Base-by-base conservation (phyloP, 2,797 vertebrate genomes). In the Cephalopachus bancanus region DNA sequence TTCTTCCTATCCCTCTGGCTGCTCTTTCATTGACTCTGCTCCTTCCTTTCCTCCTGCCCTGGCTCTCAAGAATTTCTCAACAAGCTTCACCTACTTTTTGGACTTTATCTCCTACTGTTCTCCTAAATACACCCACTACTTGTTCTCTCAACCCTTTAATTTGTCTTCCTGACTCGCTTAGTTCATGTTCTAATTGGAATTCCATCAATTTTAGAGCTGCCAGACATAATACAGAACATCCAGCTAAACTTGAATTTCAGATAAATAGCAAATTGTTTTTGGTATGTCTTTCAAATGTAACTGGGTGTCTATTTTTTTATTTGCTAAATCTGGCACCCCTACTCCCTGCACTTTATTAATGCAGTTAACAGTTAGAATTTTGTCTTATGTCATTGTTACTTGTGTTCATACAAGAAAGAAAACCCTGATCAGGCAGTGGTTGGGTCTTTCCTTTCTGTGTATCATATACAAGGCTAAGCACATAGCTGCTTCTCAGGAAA, bases 191-290 rank as follows among this genome's bases (percentile, higher is more conserved):
- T 64, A 26, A 80, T 17, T 67, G 71, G 28, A 87, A 83, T 53
- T 83, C 37, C 3, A 67, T 67, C 19, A 12, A 53, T 59, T 93
- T 24, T 74, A 51, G 53, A 49, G 30, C 59, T 90, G 59, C 33
- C 17, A 30, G 51, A 53, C 75, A 60, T 94, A 95, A 94, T 33
- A 55, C 14, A 67, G 74, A 14, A 89, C 51, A 80, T 10, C 24
- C 37, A 37, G 37, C 37, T 60, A 86, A 83, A 86, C 86, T 19
- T 91, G 64, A 95, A 97, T 83, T 93, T 93, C 83, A 71, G n/a
- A 79, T 64, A 33, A 83, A 64, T 0, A 26, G 64, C 1, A 26
- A 64, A 74, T n/a, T 33, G 9, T 37, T 64, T 85, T 62, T 33
- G 55, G 37, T 71, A 24, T 72, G 44, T 33, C 44, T 83, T 79